Conservation (phyloP, 2,113 vertebrate species). For the Hucho hucho region DNA sequence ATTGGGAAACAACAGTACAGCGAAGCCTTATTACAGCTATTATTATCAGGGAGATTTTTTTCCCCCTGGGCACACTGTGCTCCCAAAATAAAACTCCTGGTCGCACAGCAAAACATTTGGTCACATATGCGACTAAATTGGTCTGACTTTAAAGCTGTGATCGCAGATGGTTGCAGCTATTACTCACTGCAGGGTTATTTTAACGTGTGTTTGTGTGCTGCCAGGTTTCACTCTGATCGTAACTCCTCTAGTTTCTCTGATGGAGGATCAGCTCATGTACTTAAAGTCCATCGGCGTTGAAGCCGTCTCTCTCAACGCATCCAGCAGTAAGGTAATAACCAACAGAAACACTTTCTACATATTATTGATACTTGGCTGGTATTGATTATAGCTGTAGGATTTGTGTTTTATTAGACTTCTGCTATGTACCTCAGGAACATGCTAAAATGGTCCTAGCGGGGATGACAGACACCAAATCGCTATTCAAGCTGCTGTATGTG, state of each 20-base stretch:
- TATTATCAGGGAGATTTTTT: no score
- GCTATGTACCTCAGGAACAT: conserved; percentile 77
- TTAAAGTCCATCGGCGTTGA: conserved; percentile 82
- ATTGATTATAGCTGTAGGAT: no score
- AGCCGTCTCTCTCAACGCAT: conserved; percentile 85
- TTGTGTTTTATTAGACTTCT: neutral
- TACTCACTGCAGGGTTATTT: no score
- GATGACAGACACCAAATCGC: conserved; percentile 76
- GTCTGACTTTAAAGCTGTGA: no score
- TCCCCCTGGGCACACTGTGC: no score
- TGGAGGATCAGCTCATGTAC: conserved; percentile 97
- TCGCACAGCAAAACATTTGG: no score
- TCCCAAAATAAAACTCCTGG: no score
- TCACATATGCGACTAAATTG: no score
- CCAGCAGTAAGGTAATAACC: conserved; percentile 84
- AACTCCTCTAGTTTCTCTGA: conserved; percentile 91
- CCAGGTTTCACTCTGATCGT: conserved; percentile 93
- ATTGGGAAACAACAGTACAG: no score
- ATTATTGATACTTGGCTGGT: no score
- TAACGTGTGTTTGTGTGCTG: conserved; percentile 16
- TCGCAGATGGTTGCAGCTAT: no score
- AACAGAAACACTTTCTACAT: neutral
- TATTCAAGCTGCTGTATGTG: conserved; percentile 90
- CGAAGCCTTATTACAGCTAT: no score
- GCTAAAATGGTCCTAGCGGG: conserved; percentile 84